Conservation (phyloP, 2,888 invertebrate species). For the Baronia brevicornis region DNA sequence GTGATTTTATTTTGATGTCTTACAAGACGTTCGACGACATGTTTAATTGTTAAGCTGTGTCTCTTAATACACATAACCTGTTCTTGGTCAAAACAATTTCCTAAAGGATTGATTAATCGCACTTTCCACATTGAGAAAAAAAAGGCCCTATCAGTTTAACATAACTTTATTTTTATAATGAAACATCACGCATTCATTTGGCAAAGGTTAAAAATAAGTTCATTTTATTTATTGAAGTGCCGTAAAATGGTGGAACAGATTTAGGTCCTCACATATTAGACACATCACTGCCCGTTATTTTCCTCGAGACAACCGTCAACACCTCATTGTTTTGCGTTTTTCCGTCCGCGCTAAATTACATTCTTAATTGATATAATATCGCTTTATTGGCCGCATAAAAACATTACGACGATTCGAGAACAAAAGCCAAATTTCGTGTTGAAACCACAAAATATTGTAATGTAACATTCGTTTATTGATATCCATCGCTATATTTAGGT, state of each 20-base stretch:
- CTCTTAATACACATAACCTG: conserved; percentile 52
- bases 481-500: conserved; percentile 45
- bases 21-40: conserved; percentile 70
- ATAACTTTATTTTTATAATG: conserved; percentile 11
- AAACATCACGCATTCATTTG: conserved; percentile 17
- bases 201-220: conserved; percentile 15
- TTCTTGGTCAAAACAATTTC: conserved; percentile 54
- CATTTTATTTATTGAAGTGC: conserved; percentile 25
- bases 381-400: conserved; percentile 62
- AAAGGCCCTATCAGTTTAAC: conserved; percentile 9
- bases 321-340: conserved; percentile 69
- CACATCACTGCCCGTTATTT: conserved; percentile 60
- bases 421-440: conserved; percentile 64
- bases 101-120: conserved; percentile 26
- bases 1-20: conserved; percentile 73
- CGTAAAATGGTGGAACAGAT: conserved; percentile 26
- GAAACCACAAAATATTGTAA: conserved; percentile 62
- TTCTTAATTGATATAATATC: conserved; percentile 68
- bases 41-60: conserved; percentile 62
- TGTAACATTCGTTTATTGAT: conserved; percentile 42
- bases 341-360: conserved; percentile 59
- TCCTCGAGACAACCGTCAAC: conserved; percentile 50
- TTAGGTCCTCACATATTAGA: conserved; percentile 44
- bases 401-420: conserved; percentile 54
- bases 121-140: conserved; percentile 7